phyloP scores from a whole-genome alignment of 1,140 invertebrate genomes.

The Adelges cooleyi region DNA sequence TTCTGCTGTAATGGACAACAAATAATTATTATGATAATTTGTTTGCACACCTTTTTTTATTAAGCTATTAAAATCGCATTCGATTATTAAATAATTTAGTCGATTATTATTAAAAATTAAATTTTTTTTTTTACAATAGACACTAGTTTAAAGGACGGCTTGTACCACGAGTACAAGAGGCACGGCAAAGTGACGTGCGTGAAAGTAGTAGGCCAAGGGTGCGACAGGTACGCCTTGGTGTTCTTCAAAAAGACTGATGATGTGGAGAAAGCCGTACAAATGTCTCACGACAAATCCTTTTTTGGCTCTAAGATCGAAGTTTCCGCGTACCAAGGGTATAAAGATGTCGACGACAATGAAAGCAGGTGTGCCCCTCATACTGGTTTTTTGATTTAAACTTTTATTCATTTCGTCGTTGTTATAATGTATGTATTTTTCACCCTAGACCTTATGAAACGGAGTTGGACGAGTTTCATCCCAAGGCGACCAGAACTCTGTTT shows the following conservation, averaged over 20 bases:
- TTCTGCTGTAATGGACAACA: too few species aligned
- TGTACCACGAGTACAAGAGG: conserved; percentile 98
- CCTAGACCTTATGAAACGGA: conserved; percentile 79
- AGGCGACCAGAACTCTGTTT: conserved; percentile 76
- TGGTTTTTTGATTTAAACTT: not conserved
- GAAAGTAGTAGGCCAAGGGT: conserved; percentile 69
- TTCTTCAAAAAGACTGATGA: conserved; percentile 96
- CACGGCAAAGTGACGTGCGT: conserved; percentile 95
- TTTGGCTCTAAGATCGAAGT: conserved; percentile 93
- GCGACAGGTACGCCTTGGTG: conserved; percentile 72
- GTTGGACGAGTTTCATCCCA: conserved; percentile 89
- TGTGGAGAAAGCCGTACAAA: conserved; percentile 87
- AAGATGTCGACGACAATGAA: conserved; percentile 76
- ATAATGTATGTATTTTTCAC: conserved; percentile 3
- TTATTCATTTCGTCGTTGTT: not conserved
- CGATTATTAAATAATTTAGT: too few species aligned
- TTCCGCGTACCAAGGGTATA: conserved; percentile 68
- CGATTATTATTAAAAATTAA: not conserved
- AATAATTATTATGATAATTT: too few species aligned
- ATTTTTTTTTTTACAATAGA: conserved; percentile 43
- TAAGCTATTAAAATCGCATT: too few species aligned
- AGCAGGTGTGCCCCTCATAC: conserved; percentile 42
- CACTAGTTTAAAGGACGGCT: conserved; percentile 88
- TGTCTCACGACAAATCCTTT: conserved; percentile 90
- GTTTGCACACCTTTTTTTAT: too few species aligned